Evolutionary conservation across 2,888 invertebrate species (phyloP).

Genomic region (Carabus problematicus): DNA sequence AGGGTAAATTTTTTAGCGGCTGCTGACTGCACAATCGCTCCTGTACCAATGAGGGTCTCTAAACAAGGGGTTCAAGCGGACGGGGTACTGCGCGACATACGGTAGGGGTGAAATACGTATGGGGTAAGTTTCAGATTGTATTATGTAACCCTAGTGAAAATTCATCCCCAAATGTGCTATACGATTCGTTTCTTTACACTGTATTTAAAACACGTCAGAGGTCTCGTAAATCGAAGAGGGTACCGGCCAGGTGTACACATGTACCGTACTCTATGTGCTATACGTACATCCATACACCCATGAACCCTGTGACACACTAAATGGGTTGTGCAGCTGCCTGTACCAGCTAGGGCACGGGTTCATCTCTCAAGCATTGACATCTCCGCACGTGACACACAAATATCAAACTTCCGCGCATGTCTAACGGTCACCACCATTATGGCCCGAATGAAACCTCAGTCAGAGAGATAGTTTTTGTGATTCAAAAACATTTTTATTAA

Average conservation of each 20-base stretch:
- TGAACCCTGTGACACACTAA: slow-evolving; percentile 1
- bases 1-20: no score
- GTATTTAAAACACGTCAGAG: slow-evolving; percentile 35
- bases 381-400: no score
- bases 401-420: no score
- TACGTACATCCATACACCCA: no score
- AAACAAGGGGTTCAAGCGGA: slow-evolving; percentile 3
- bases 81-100: slow-evolving; percentile 12
- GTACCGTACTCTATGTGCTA: no score
- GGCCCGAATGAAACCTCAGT: no score
- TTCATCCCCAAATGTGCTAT: slow-evolving; percentile 39
- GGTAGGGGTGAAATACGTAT: slow-evolving; percentile 23
- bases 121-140: slow-evolving; percentile 35
- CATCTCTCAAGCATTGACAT: neutral
- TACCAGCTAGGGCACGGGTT: slow-evolving; percentile 8
- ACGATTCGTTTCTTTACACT: slow-evolving; percentile 30
- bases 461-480: no score
- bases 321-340: slow-evolving; percentile 24
- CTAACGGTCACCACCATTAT: no score
- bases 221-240: slow-evolving; percentile 3
- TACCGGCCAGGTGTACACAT: neutral
- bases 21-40: neutral
- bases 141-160: slow-evolving; percentile 40
- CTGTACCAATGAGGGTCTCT: neutral
- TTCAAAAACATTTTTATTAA: no score